phyloP scores from a whole-genome alignment of 2,797 vertebrate genomes.

The Distichodus sexfasciatus region DNA sequence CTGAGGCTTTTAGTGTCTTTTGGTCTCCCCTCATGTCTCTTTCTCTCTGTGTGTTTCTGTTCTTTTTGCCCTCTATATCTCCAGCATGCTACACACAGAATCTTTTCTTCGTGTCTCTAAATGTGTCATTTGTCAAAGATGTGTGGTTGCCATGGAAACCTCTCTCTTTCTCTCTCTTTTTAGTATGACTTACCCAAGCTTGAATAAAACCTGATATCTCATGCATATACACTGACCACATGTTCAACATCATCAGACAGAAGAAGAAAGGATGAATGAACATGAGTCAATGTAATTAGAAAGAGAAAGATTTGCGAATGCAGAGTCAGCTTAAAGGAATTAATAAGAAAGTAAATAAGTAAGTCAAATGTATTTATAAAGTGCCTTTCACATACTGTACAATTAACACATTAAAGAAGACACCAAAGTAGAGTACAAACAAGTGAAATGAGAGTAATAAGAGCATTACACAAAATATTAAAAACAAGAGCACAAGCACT shows the following conservation, averaged over 20 bases:
- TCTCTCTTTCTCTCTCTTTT: constrained; percentile 1
- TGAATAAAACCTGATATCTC: constrained; percentile 3
- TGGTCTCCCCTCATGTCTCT: background rate
- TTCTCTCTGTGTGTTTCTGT: constrained; percentile 10
- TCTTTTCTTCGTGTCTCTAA: constrained; percentile 33
- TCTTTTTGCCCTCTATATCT: constrained; percentile 4
- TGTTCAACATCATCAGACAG: background rate
- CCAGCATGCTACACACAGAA: constrained; percentile 13
- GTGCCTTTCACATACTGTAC: too few relatives aligned
- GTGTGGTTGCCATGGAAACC: constrained; percentile 59
- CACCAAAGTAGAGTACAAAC: too few relatives aligned
- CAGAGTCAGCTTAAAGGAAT: background rate
- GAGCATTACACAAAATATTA: too few relatives aligned
- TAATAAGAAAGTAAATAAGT: too few relatives aligned
- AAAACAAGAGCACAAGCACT: too few relatives aligned
- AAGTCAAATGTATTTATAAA: too few relatives aligned
- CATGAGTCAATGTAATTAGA: background rate
- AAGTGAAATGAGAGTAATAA: too few relatives aligned
- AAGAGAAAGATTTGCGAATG: background rate
- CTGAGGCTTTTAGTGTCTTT: background rate
- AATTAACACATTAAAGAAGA: too few relatives aligned
- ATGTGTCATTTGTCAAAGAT: constrained; percentile 50
- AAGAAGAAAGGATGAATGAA: background rate
- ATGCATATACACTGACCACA: background rate
- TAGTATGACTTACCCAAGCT: constrained; percentile 21